Base-by-base conservation (phyloP, 2,888 invertebrate species). In the Yponomeuta cagnagella region DNA sequence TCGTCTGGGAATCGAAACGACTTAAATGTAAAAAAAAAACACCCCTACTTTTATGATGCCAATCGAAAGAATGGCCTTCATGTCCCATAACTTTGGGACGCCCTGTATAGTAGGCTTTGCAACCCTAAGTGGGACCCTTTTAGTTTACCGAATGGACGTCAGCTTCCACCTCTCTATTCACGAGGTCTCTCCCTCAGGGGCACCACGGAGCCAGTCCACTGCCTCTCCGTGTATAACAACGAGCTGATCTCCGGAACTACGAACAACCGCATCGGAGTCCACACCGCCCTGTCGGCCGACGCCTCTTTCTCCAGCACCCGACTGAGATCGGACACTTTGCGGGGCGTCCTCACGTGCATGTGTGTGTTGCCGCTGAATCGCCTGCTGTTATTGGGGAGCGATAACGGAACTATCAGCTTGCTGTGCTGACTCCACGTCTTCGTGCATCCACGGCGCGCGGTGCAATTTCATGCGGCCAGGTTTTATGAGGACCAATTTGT, bases 211-310 rank as follows among this genome's bases (percentile, higher is more conserved):
- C 98, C 98, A 0, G 97, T 98, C 2, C 98, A 98, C 88, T 97
- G 97, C 78, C 93, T 98, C 73, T 94, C 95, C 65, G 93, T 95
- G 65, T 96, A 96, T 86, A 95, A 96, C 81, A 93, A 94, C 77
- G 97, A 97, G 85, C 89, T 99, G 73, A 95, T 98, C 74, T 96
- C 97, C 9, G 98, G 97, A 48, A 98, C 98, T 0, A 98, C 98
- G 0, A 98, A 97, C 73, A 99, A 98, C 85, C 94, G 97, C 52
- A 96, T 98, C 76, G 97, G 98, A 23, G 97, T 97, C 68, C 97
- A 97, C 86, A 95, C 96, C 0, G 92, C 94, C 0, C 92, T 94
- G 15, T 95, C 95, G 76, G 92, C 93, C 12, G 95, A 95, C 78
- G 95, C 97, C 0, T 93, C 94, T 0, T 97, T 96, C 87, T 96